A percentile compares a stretch with the other conserved stretches of the same genome.
Evolutionary conservation across 2,888 invertebrate species (phyloP).

Genomic region (Merodon equestris): DNA sequence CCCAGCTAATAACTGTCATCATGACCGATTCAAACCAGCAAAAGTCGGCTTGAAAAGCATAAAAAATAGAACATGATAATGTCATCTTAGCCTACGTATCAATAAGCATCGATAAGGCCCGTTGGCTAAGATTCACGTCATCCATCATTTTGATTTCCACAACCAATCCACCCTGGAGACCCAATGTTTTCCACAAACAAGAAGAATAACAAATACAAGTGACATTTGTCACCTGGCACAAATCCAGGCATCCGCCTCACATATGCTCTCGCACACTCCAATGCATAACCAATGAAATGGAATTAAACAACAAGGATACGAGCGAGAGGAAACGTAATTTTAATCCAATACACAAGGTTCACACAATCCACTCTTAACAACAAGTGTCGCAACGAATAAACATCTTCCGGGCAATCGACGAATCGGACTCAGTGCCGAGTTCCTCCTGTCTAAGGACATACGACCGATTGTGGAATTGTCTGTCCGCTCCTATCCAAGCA

Average conservation of each 20-base stretch:
- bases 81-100: slow-evolving; percentile 41
- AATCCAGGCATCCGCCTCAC: slow-evolving; percentile 1
- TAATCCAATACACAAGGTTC: not conserved
- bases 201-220: slow-evolving; percentile 11
- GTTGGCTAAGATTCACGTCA: slow-evolving; percentile 39
- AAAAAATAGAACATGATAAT: slow-evolving; percentile 8
- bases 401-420: slow-evolving; percentile 13
- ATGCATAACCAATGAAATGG: slow-evolving; percentile 44
- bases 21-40: too few species aligned
- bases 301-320: slow-evolving; percentile 48
- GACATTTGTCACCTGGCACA: slow-evolving; percentile 23
- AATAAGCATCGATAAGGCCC: slow-evolving; percentile 31
- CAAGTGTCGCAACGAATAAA: slow-evolving; percentile 48
- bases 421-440: too few species aligned
- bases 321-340: not conserved
- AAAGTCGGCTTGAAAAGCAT: too few species aligned
- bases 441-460: not conserved
- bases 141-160: slow-evolving; percentile 53
- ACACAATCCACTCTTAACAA: slow-evolving; percentile 11
- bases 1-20: too few species aligned
- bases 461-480: slow-evolving; percentile 18
- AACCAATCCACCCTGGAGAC: slow-evolving; percentile 51
- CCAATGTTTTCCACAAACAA: slow-evolving; percentile 10
- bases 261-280: slow-evolving; percentile 56
- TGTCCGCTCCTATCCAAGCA: not conserved